phyloP scores from a whole-genome alignment of 37 sponge, comb jelly and placozoan genomes.

The Diacarnus erythraeanus region DNA sequence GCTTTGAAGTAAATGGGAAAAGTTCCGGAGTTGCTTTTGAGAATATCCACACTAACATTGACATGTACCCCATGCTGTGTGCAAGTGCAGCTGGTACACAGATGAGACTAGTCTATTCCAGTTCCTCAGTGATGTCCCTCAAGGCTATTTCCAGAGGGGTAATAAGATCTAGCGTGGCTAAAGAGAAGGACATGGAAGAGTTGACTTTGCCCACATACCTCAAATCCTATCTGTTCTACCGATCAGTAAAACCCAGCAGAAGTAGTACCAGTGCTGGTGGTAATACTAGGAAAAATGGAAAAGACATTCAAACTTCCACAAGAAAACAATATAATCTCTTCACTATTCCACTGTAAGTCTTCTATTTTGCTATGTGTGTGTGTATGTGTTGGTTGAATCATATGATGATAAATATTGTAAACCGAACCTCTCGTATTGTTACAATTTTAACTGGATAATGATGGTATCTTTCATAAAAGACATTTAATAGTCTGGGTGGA shows the following conservation, averaged over 20 bases:
- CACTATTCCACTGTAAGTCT: no score
- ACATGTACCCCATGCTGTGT: slow-evolving; percentile 73
- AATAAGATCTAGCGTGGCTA: slow-evolving; percentile 30
- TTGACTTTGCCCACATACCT: slow-evolving; percentile 58
- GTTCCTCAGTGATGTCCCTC: slow-evolving; percentile 62
- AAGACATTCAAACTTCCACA: no score
- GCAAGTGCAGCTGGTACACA: slow-evolving; percentile 37
- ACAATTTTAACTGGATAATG: no score
- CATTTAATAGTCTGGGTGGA: no score
- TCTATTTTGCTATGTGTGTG: no score
- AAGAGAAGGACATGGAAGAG: slow-evolving; percentile 26
- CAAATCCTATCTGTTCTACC: slow-evolving; percentile 41
- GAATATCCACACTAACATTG: slow-evolving; percentile 21
- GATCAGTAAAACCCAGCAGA: neutral
- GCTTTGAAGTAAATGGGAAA: slow-evolving; percentile 63
- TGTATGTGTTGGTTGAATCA: no score
- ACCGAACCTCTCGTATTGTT: no score
- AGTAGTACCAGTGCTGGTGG: neutral
- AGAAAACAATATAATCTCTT: no score
- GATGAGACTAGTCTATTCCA: slow-evolving; percentile 41
- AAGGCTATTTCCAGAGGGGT: slow-evolving; percentile 53
- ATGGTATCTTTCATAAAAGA: no score
- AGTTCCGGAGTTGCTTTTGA: slow-evolving; percentile 43
- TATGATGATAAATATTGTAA: no score
- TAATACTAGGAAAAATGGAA: neutral